Conservation (phyloP, 2,888 invertebrate species). For the Unio delphinus region DNA sequence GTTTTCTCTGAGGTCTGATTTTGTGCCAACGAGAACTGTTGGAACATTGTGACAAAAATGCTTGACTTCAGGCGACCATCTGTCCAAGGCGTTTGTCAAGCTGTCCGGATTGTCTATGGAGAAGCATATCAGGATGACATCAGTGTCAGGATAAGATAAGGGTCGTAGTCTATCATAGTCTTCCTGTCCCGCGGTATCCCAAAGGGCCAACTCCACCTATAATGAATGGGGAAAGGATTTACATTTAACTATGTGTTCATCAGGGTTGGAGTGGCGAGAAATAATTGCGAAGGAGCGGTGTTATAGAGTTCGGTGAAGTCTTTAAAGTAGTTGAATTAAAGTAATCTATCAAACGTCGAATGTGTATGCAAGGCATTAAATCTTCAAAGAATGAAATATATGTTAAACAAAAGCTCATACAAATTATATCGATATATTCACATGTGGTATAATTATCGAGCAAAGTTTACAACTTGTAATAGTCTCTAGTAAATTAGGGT, state of each 20-base stretch:
- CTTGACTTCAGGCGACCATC: constrained; percentile 32
- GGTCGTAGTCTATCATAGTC: constrained; percentile 32
- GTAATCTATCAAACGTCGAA: no score
- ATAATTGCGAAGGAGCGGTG: no score
- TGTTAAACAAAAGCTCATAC: no score
- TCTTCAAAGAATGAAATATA: no score
- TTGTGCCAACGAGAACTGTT: constrained; percentile 28
- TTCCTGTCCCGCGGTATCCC: constrained; percentile 29
- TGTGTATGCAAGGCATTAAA: no score
- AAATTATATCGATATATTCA: no score
- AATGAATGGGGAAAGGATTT: neutral
- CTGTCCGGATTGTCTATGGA: constrained; percentile 25
- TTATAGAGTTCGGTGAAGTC: no score
- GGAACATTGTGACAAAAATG: constrained; percentile 25
- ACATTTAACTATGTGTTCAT: neutral
- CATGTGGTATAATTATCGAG: no score
- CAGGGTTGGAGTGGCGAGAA: no score
- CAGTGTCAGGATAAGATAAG: constrained; percentile 22
- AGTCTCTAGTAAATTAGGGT: no score
- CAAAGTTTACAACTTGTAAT: no score
- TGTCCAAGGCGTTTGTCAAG: constrained; percentile 19
- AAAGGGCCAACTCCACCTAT: constrained; percentile 12
- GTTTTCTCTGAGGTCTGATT: constrained; percentile 22
- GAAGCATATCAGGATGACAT: constrained; percentile 30
- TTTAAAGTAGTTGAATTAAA: no score